Percentiles rank a stretch among this genome's conserved stretches.
These are phyloP conservation scores for Dasyprocta punctata DNA, from an alignment of 2,113 vertebrate genomes.

Conservation along the genomic window DNA sequence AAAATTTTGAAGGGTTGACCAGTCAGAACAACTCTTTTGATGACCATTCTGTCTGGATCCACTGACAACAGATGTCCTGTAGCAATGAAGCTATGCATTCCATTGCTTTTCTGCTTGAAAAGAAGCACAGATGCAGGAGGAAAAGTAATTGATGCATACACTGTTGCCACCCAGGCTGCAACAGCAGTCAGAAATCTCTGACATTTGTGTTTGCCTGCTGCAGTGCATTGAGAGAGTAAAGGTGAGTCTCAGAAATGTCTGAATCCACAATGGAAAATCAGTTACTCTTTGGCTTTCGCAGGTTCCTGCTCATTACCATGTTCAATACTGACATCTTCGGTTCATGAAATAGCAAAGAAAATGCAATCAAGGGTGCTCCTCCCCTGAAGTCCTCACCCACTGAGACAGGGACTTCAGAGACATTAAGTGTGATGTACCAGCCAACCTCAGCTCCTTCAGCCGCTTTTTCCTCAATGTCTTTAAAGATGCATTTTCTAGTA, in stretches of 20 bases:
- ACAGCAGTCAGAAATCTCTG: conserved; percentile 93
- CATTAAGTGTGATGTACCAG: conserved; percentile 94
- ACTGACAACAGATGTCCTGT: conserved; percentile 94
- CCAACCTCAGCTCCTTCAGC: conserved; percentile 92
- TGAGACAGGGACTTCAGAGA: conserved; percentile 91
- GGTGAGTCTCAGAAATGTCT: conserved; percentile 95
- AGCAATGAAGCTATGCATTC: conserved; percentile 94
- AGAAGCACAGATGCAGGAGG: conserved; percentile 93
- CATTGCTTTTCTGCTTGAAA: conserved; percentile 93
- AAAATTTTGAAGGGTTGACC: conserved; percentile 99
- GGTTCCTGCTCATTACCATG: conserved; percentile 93
- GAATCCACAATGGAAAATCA: conserved; percentile 97
- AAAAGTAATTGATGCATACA: conserved; percentile 96
- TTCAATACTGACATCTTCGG: conserved; percentile 99
- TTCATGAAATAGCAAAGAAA: conserved; percentile 95
- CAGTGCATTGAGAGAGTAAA: conserved; percentile 97
- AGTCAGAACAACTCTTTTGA: conserved; percentile 96
- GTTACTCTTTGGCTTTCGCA: conserved; percentile 94
- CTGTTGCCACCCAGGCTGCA: conserved; percentile 91
- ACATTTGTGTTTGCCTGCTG: conserved; percentile 98
- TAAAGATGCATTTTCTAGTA: conserved; percentile 91
- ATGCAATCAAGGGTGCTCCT: conserved; percentile 91
- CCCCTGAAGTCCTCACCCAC: conserved; percentile 91
- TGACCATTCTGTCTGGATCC: conserved; percentile 92
- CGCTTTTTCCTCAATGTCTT: conserved; percentile 88